Base-by-base conservation (phyloP, 2,113 vertebrate genomes). In the Cacatua alba region DNA sequence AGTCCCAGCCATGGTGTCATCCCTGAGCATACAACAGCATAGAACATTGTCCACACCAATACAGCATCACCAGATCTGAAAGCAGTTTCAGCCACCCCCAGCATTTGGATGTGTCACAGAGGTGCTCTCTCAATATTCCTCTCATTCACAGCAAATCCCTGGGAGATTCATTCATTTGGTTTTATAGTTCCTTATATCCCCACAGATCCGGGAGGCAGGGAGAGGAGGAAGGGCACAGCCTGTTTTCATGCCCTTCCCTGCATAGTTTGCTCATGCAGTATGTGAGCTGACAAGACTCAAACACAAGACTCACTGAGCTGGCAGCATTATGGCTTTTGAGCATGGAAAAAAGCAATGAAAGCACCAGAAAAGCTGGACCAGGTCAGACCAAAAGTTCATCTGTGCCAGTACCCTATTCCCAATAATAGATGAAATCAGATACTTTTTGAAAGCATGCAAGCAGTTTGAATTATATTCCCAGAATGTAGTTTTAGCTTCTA, bases 401-500 rank as follows among this genome's bases (percentile, higher is more conserved):
- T 35, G 20, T 64, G 37, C 21, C 46, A 28, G 33, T 18, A 39
- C 20, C 53, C 26, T 31, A 18, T 25, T 76, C 57, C 79, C 62
- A 62, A 7, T 14, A n/a, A 29, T 3, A 53, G 26, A 1, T 51
- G 29, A 71, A 91, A 90, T 51, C 62, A 76, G 57, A 85, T 35
- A 28, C 25, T 39, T 44, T 11, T 20, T 72, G 46, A 64, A 76
- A 90, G 53, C 48, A 31, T 0, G 2, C 2, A 29, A 60, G 52
- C 88, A 57, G 43, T 43, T 49, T 55, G 67, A 90, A 39, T 7
- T 16, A n/a, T 0, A 2, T 92, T 93, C 92, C 79, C 79, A 93
- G 92, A 94, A 90, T 72, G 26, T n/a, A 88, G 52, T 64, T 93
- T 62, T 28, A 82, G 43, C 59, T 12, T 41, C 57, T 86, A 69